Evolutionary conservation across 2,113 vertebrate species (phyloP).

Genomic region (Arizona elegans): DNA sequence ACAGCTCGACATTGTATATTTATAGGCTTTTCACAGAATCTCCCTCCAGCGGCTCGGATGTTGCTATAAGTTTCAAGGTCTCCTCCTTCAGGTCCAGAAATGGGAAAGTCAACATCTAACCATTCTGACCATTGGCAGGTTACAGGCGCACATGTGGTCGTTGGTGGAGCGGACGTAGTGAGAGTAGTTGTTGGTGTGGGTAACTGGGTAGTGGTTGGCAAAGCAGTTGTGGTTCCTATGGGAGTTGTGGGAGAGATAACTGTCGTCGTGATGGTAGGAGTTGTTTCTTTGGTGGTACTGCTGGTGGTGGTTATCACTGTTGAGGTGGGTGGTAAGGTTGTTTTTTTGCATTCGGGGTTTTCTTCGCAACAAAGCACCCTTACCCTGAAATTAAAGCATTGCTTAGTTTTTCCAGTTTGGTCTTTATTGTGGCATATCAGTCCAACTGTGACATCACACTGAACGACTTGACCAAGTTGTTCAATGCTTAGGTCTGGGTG

Average conservation of each 20-base stretch:
- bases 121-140: slow-evolving; percentile 64
- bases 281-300: no score
- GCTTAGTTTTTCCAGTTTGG: slow-evolving; percentile 32
- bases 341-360: neutral
- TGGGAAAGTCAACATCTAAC: slow-evolving; percentile 62
- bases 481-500: slow-evolving; percentile 23
- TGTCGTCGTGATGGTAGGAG: no score
- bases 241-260: no score
- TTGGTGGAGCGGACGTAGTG: accelerated
- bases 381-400: slow-evolving; percentile 60
- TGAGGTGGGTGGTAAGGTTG: accelerated
- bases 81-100: neutral
- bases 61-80: slow-evolving; percentile 60
- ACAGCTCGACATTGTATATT: slow-evolving; percentile 60
- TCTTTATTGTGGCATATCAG: slow-evolving; percentile 64
- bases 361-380: slow-evolving; percentile 47
- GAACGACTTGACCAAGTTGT: neutral
- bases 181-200: neutral
- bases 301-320: no score
- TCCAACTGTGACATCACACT: slow-evolving; percentile 40
- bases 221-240: no score
- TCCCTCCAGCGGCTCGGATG: slow-evolving; percentile 48
- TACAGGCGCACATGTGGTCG: neutral
- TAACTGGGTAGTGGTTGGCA: no score
- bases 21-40: slow-evolving; percentile 41